phyloP scores from a whole-genome alignment of 2,113 vertebrate species.

The Helogale parvula region DNA sequence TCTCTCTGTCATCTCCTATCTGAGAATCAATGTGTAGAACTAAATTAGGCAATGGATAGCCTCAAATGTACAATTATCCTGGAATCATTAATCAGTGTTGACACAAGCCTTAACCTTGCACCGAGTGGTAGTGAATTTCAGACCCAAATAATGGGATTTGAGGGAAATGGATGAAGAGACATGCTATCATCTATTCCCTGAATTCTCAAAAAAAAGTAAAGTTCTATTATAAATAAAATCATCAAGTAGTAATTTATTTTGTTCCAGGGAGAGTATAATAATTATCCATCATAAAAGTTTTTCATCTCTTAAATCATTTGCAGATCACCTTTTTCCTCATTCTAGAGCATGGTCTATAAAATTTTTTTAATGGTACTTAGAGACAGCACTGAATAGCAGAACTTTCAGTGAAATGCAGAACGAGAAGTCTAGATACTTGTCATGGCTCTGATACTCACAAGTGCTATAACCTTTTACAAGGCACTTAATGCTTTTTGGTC shows the following conservation, averaged over 20 bases:
- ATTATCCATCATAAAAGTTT: not conserved
- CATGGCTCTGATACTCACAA: not conserved
- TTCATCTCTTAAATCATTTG: not conserved
- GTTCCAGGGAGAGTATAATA: not conserved
- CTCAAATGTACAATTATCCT: not conserved
- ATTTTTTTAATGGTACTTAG: conserved; percentile 27
- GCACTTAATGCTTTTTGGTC: not conserved
- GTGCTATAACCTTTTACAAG: not conserved
- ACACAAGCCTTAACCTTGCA: not conserved
- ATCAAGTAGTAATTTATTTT: not conserved
- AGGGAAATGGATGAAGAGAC: not conserved
- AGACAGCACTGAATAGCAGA: not conserved
- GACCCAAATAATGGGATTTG: not conserved
- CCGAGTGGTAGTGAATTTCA: not conserved
- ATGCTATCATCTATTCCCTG: not conserved
- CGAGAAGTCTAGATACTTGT: conserved; percentile 17
- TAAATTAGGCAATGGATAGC: not conserved
- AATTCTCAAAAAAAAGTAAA: not conserved
- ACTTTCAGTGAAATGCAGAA: conserved; percentile 20
- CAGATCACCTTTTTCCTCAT: not conserved
- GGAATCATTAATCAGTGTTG: not conserved
- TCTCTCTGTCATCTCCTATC: not conserved
- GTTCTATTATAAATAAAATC: not conserved
- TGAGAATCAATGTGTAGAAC: not conserved
- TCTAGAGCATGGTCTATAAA: not conserved